Base-by-base conservation (phyloP, 2,797 vertebrate genomes). In the Myripristis murdjan region DNA sequence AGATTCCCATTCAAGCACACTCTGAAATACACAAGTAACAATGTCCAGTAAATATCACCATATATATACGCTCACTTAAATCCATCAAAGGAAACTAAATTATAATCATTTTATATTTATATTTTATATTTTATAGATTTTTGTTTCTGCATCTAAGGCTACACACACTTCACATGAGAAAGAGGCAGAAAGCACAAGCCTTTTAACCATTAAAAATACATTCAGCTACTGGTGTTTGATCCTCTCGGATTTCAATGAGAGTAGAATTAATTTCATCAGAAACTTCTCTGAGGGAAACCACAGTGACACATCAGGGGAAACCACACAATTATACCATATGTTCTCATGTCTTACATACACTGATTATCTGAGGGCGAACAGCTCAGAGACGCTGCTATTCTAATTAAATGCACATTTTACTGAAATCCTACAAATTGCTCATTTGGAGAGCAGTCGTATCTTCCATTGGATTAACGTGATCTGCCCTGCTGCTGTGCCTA, bases 271-370 rank as follows among this genome's bases (percentile, higher is more conserved):
- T 86, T 87, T 86, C 47, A 83, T 85, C 66, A 81, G 86, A 84
- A 88, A 84, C 80, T 76, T 85, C 66, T 79, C 73, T 52, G 73
- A 77, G 82, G 75, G 77, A 80, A 89, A 77, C 86, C 86, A 82
- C 84, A 79, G 76, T 85, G 82, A 88, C 77, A 87, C 87, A 85
- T 82, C 51, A 64, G 65, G 85, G 79, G 71, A 81, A 89, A 85
- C 86, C 87, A 55, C 87, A 79, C 81, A 67, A 72, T 73, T 79
- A 73, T 3, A 59, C 76, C 79, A 81, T 84, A 80, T 83, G 81
- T 76, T 48, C 41, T 61, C 60, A 16, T 75, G 84, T 86, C 67
- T 74, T 63, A 65, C 77, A 72, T 75, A 47, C 52, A 75, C 73
- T 60, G 65, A 76, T 83, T 48, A 83, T 79, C 54, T 77, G 63